Evolutionary conservation across 2,797 vertebrate species (phyloP).

Genomic region (Odontamblyopus rebecca): DNA sequence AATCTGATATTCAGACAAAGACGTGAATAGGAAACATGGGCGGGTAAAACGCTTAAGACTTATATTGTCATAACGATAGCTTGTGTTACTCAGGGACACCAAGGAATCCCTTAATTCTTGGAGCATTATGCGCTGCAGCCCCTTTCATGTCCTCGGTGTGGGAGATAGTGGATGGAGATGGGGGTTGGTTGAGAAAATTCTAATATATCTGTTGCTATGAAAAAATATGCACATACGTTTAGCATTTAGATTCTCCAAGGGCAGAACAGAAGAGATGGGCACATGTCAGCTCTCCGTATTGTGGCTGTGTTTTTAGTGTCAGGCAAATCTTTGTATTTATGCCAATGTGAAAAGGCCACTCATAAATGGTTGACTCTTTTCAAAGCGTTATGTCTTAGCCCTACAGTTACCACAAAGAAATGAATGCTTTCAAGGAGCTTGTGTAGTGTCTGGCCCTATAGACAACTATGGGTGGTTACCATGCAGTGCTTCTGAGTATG

Average conservation of each 20-base stretch:
- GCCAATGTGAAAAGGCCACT: constrained; percentile 56
- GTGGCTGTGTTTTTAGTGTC: constrained; percentile 63
- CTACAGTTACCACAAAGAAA: constrained; percentile 78
- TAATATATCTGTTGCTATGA: constrained; percentile 93
- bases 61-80: constrained; percentile 91
- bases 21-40: constrained; percentile 67
- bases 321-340: constrained; percentile 39
- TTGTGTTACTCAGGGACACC: constrained; percentile 87
- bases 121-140: constrained; percentile 95
- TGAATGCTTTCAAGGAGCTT: constrained; percentile 80
- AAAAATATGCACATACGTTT: constrained; percentile 99
- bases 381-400: constrained; percentile 83
- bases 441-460: constrained; percentile 57
- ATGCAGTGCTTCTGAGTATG: background rate
- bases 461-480: background rate
- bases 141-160: constrained; percentile 90
- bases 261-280: constrained; percentile 90
- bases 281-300: constrained; percentile 81
- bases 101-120: constrained; percentile 94
- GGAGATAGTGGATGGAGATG: constrained; percentile 56
- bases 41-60: constrained; percentile 85
- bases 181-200: constrained; percentile 85
- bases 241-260: constrained; percentile 93
- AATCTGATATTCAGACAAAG: constrained; percentile 40
- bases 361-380: constrained; percentile 89